phyloP scores from a whole-genome alignment of 2,797 vertebrate species.

The Melopsittacus undulatus region DNA sequence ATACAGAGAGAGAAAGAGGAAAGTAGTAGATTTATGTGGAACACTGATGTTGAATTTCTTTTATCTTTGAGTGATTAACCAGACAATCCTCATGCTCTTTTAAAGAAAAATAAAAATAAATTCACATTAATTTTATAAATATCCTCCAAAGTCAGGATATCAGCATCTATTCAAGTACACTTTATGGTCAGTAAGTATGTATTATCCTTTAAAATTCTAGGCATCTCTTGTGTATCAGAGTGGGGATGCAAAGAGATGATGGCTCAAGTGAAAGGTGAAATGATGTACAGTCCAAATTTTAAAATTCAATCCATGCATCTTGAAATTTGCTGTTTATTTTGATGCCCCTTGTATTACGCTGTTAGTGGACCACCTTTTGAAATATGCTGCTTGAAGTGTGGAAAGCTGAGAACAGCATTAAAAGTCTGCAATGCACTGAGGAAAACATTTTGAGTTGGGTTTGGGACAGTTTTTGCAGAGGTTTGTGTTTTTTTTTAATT shows the following conservation, averaged over 20 bases:
- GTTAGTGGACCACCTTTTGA: not conserved
- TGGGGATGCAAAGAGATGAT: not conserved
- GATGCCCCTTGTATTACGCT: not conserved
- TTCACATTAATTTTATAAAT: conserved; percentile 11
- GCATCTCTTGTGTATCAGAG: not conserved
- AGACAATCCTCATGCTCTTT: conserved; percentile 1
- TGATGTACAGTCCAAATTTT: not conserved
- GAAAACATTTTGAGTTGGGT: not conserved
- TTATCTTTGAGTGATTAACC: conserved; percentile 49
- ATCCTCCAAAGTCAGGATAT: not conserved
- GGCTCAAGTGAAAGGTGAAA: conserved; percentile 7
- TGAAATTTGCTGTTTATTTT: not conserved
- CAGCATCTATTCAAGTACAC: not conserved
- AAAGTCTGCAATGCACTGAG: not conserved
- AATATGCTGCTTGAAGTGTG: not conserved
- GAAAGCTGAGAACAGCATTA: not conserved
- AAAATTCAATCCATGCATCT: not conserved
- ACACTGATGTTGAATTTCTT: conserved; percentile 42
- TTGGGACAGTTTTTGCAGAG: not conserved
- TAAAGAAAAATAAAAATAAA: conserved; percentile 22
- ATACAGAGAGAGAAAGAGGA: conserved; percentile 16
- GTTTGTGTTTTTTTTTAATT: not conserved
- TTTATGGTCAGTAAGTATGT: not conserved
- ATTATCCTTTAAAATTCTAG: not conserved
- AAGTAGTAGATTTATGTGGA: conserved; percentile 43